Base-by-base conservation (phyloP, 2,888 invertebrate species). In the Athalia rosae region DNA sequence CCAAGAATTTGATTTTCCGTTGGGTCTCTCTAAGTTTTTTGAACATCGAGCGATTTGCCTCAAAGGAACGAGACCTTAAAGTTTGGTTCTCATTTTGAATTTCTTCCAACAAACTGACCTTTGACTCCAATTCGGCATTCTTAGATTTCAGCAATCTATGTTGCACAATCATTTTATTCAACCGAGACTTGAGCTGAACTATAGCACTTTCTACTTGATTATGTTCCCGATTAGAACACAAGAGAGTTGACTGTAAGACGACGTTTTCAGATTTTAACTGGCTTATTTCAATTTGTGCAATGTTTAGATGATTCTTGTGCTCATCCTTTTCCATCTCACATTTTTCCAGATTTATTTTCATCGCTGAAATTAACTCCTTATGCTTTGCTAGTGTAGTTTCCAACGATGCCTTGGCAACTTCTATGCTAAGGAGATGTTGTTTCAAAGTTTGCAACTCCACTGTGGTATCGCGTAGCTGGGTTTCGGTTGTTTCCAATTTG, bases 181-280 rank as follows among this genome's bases (percentile, higher is more conserved):
- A 79, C 61, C 87, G 87, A 28, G 79, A 76, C 4, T 80, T 82
- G 7, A 87, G 69, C 58, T 85, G 83, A 3, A 83, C 80, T 13
- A 87, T 87, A 4, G 85, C 87, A 71, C 83, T 82, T 79, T 87
- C 85, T 11, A 87, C 85, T 78, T 87, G 86, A 11, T 81, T 82
- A 41, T 83, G 85, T 48, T 87, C 86, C 53, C 81, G 84, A 64
- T 82, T 84, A 3, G 85, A 83, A 13, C 80, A 79, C 6, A 85
- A 76, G 9, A 87, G 76, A 28, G 82, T 78, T 5, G 81, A 73
- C 59, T 85, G 83, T 71, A 85, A 62, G 9, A 66, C 69, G 63
- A 86, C 83, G 6, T 84, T 85, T 11, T 87, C 84, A 0, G 82
- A 79, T 8, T 81, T 82, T 4, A 85, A 47, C 43, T 83, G 85